Evolutionary conservation across 2,113 vertebrate genomes (phyloP), one percentile per base, ranked within the genome.

Genomic region (Alethe castanea): DNA sequence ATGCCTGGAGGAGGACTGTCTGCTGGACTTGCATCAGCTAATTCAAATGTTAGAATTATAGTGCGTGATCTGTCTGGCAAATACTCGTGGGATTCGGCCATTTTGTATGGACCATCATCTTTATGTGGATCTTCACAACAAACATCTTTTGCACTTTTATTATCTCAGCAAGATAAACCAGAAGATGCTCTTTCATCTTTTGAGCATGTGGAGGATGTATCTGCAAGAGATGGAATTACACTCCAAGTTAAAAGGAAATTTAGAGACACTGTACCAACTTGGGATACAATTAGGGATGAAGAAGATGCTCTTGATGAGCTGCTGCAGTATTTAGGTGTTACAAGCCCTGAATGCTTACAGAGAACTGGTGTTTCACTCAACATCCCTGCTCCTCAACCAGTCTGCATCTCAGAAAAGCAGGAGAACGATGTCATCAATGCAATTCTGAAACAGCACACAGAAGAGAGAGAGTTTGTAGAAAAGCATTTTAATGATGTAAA

Each of bases 351-450:
- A 96, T 99, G 99, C 97, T 98, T 99, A 28, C 99, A 99, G 97
- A 98, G 99, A 97, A 98, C 98, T 97, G 99, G 99, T 61, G 98
- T 98, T 86, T 99, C 98, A 4, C 99, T 99, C 88, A 99, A 99
- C 95, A 98, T 99, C 90, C 99, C 99, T 65, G 99, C 99, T 79
- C 98, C 98, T 57, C 99, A 99, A 54, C 99, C 99, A 62, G 96
- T 98, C 28, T 99, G 99, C 77, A 99, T 99, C 87, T 99, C 99
- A 40, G 99, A 99, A 96, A 99, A 99, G 96, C 99, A 99, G 95
- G 99, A 99, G 97, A 99, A 99, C 1, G 99, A 99, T 61, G 99
- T 99, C 88, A 99, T 99, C 96, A 99, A 99, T 89, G 99, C 99
- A 94, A 99, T 99, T 96, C 98, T 99, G 95, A 99, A 99, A 95